Base-by-base conservation (phyloP, 2,113 vertebrate genomes). In the Cebidichthys violaceus region DNA sequence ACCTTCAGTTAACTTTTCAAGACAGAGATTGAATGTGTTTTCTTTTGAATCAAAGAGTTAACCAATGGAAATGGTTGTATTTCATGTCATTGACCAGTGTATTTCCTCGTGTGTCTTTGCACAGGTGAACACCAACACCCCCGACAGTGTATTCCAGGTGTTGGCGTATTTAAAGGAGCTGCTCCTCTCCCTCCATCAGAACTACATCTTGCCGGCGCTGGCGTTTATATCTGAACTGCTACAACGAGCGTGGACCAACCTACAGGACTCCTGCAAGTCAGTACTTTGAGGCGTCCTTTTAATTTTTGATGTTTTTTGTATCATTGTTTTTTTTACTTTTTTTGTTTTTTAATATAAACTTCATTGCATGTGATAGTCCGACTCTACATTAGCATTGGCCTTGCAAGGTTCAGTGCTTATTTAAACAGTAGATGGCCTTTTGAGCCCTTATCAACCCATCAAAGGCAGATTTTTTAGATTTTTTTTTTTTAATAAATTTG, bases 201-300 rank as follows among this genome's bases (percentile, higher is more conserved):
- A 91, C 59, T 95, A 96, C 89, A 79, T 99, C 77, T 78, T 96
- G 59, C 97, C 98, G 0, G 73, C 90, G 0, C 92, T 97, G 88
- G 92, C 92, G 2, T 83, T 93, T 14, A 24, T 94, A 5, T 90
- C 92, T 0, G 68, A 91, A 0, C 82, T 62, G 0, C 88, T 98
- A 6, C 92, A 96, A 24, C 74, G 13, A n/a, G 92, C 83, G 0
- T 99, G 97, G 97, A 84, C 93, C 76, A 89, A 22, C 69, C 96
- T 97, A 41, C 94, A 96, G 4, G 92, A 97, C 9, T 96, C 95
- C 20, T 99, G 98, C 97, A 94, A 95, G 98, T 99, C 90, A 96
- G 96, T 96, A 75, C 31, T 2, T 9, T 50, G 10, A 68, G 11
- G 10, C 10, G 0, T 37, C 5, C 1, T 33, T 24, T 1, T 35